Evolutionary conservation across 2,888 invertebrate genomes (phyloP), one percentile per base, ranked within the genome.

Genomic region (Euspilapteryx auroguttella): DNA sequence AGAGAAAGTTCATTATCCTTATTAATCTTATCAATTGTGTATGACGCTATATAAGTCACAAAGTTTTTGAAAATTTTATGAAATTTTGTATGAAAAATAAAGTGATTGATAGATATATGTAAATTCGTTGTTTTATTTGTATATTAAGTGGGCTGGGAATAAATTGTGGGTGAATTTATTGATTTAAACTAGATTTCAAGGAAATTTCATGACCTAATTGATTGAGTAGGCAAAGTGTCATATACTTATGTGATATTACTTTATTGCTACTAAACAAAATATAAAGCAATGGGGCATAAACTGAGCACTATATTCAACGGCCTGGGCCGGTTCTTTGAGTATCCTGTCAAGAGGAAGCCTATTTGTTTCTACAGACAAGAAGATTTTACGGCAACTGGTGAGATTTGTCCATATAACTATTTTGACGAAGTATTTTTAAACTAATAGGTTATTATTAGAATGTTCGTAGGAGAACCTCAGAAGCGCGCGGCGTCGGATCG

Each of bases 281-380:
- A 25, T 45, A 50, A 79, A 28, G 27, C 33, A 26, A 78, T 79
- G 79, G 79, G 79, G 10, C 63, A 71, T 28, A 62, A 68, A 36
- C 37, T 78, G 2, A 71, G 68, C 39, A 40, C 54, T 11, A 41
- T 77, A 10, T 55, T 78, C 27, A 65, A 65, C 11, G 55, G 75
- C 12, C 41, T 79, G 12, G 62, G 68, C 13, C 56, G 68, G 33
- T 73, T 75, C 42, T 79, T 79, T 36, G 79, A 79, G 40, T 79
- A 79, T 39, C 79, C 79, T 1, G 79, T 79, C 20, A 79, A 79
- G 41, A 59, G 79, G 33, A 79, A 79, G 55, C 79, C 79, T 0
- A 79, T 79, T 31, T 79, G 79, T 40, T 79, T 79, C 35, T 79
- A 77, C 33, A 53, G 79, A 13, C 79, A 79, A 38, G 79, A 79